Base-by-base conservation (phyloP, 2,888 invertebrate species). In the Aporophyla nigra region DNA sequence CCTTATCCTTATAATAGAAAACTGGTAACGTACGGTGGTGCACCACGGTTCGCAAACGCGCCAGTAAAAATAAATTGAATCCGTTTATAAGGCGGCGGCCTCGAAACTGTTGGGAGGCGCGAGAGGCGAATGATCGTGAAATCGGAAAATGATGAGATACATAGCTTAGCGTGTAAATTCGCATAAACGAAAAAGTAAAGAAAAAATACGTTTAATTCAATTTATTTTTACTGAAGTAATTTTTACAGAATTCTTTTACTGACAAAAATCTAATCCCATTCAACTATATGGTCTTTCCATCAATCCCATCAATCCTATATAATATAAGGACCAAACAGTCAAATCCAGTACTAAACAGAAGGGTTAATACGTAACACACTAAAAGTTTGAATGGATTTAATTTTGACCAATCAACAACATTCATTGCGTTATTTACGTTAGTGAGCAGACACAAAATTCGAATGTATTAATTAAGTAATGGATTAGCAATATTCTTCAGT, bases 61-160 rank as follows among this genome's bases (percentile, higher is more conserved):
- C 66, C 76, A 76, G 80, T 83, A 83, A 83, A 83, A 83, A 83
- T 83, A 83, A 83, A 83, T 83, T 83, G 84, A 83, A 83, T 83
- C 76, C 84, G 84, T 83, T 83, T 80, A 79, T 83, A 83, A 80
- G 62, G 70, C 74, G 70, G 10, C 53, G 61, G 66, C 76, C 84
- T 67, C 70, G 76, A 61, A 78, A 72, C 58, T 76, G 82, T 83
- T 71, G 66, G 84, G 76, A 75, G 69, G 82, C 80, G 76, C 53
- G 72, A 72, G 76, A 80, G 12, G 80, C 80, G 83, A 76, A 80
- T 76, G 84, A 72, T 83, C 82, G 82, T 83, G 84, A 83, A 83
- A 83, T 83, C 84, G 76, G 82, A 73, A 83, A 83, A 83, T 83
- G 76, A 83, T 76, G 80, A 80, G 82, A 83, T 58, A 78, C 73